Conservation (phyloP, 2,888 invertebrate genomes). For the Idaea dimidiata region DNA sequence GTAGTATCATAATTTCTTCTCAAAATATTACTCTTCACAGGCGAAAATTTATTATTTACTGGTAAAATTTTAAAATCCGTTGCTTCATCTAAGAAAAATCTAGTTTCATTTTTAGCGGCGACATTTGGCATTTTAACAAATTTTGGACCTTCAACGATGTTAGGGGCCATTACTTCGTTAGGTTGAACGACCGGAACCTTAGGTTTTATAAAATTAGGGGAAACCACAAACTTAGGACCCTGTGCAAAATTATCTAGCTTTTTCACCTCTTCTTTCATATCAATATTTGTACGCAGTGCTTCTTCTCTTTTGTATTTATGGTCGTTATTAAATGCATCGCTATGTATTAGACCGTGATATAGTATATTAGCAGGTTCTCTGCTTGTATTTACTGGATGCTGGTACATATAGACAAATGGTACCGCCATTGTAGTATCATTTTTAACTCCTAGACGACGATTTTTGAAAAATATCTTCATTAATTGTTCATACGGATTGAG, state of each 20-base stretch:
- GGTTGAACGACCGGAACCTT: not conserved
- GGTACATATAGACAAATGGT: conserved; percentile 50
- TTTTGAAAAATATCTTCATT: conserved; percentile 17
- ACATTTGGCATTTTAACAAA: not conserved
- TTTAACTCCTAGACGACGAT: conserved; percentile 16
- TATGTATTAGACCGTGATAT: conserved; percentile 49
- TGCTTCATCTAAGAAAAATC: conserved; percentile 48
- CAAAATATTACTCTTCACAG: too few relatives aligned
- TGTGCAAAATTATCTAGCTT: not conserved
- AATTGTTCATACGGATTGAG: conserved; percentile 17
- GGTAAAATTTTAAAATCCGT: conserved; percentile 35
- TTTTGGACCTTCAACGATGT: not conserved
- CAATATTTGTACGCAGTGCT: not conserved
- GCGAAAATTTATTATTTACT: too few relatives aligned
- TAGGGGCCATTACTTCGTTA: not conserved
- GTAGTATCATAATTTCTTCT: not conserved
- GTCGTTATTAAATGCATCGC: conserved; percentile 27
- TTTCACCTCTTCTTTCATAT: not conserved
- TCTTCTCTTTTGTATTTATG: not conserved
- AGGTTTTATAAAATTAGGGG: not conserved
- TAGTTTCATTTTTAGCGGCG: conserved; percentile 27
- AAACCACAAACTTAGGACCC: not conserved
- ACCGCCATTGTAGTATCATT: conserved; percentile 36
- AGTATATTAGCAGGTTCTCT: conserved; percentile 38
- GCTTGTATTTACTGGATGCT: conserved; percentile 32